Percentiles rank a stretch among this genome's conserved stretches.
These are phyloP conservation scores for Corvus moneduloides DNA, from an alignment of 2,113 vertebrate species.

Conservation along the genomic window DNA sequence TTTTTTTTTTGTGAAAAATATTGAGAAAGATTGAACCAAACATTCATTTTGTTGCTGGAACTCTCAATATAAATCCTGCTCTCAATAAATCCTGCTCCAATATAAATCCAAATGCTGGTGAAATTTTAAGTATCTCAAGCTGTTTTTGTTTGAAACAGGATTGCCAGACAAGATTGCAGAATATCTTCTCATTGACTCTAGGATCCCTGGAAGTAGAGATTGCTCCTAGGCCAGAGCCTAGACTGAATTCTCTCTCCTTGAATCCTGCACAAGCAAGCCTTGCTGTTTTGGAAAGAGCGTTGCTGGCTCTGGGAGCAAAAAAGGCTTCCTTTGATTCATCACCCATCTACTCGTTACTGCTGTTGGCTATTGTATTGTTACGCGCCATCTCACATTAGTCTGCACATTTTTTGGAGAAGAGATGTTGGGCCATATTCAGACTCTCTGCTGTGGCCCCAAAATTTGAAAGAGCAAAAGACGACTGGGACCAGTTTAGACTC, in stretches of 20 bases:
- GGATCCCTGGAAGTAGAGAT: background rate
- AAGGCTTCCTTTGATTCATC: background rate
- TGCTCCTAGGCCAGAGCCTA: background rate
- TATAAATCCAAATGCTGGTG: background rate
- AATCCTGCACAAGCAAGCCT: background rate
- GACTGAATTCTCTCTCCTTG: background rate
- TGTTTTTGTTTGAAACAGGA: background rate
- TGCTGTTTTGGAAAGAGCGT: background rate
- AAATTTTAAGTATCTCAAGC: background rate
- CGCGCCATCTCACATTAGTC: background rate
- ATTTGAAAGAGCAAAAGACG: background rate
- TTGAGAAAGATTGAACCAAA: background rate
- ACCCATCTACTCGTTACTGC: background rate
- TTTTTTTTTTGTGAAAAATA: background rate
- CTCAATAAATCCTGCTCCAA: background rate
- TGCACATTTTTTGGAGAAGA: background rate
- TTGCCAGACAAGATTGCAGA: background rate
- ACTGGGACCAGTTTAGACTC: background rate
- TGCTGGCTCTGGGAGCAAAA: background rate
- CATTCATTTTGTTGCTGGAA: background rate
- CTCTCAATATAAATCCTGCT: background rate
- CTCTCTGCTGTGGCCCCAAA: background rate
- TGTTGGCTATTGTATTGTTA: background rate
- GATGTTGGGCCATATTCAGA: background rate
- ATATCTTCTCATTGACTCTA: background rate